These are phyloP conservation scores for Neocloeon triangulifer DNA, from an alignment of 1,140 invertebrate species.

Conservation along the genomic window DNA sequence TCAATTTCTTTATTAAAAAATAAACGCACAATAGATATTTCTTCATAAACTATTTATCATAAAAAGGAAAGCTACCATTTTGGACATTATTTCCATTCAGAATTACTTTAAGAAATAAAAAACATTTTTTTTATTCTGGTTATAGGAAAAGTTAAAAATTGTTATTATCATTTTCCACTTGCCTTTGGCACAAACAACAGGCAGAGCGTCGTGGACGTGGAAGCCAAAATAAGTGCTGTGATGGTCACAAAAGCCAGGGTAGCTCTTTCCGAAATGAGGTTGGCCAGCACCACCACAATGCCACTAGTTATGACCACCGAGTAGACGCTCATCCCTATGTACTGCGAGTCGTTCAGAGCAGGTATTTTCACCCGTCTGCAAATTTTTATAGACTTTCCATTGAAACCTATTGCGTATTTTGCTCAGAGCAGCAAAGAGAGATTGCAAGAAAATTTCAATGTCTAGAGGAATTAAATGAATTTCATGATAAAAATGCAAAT, in stretches of 20 bases:
- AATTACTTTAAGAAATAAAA: conserved; percentile 1
- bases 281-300: conserved; percentile 64
- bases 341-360: conserved; percentile 93
- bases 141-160: too few relatives aligned
- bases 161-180: too few relatives aligned
- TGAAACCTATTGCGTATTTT: too few relatives aligned
- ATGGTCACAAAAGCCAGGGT: conserved; percentile 66
- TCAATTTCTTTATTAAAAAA: too few relatives aligned
- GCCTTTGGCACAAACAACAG: conserved; percentile 71
- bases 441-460: too few relatives aligned
- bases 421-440: too few relatives aligned
- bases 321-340: conserved; percentile 84
- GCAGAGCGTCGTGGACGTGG: conserved; percentile 65
- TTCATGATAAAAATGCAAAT: too few relatives aligned
- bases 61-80: neutral
- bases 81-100: neutral
- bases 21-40: neutral
- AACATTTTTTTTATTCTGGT: too few relatives aligned
- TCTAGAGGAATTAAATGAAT: too few relatives aligned
- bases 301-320: conserved; percentile 72
- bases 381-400: too few relatives aligned
- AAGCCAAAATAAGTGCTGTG: conserved; percentile 56
- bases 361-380: conserved; percentile 78
- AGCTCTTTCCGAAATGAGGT: conserved; percentile 60
- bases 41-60: too few relatives aligned